Conservation (phyloP, 2,113 vertebrate species). For the Tiliqua scincoides region DNA sequence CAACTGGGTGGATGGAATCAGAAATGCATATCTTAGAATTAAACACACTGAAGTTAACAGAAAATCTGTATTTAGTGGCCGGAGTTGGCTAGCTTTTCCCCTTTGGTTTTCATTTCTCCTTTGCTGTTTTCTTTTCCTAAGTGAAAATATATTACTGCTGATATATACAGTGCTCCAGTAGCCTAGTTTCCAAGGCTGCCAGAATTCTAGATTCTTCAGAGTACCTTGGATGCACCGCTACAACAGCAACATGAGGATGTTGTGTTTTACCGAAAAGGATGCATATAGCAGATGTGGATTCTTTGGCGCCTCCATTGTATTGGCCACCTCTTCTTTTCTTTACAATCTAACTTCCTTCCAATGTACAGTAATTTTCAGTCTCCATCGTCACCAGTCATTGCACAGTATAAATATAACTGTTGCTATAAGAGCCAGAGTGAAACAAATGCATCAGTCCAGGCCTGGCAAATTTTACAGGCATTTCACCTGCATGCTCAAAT, state of each 20-base stretch:
- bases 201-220: conserved; percentile 34
- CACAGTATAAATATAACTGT: conserved; percentile 2
- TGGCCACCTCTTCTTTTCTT: not conserved
- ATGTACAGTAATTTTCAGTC: not conserved
- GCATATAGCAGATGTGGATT: not conserved
- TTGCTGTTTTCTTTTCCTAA: conserved; percentile 68
- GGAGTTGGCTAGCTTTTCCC: conserved; percentile 54
- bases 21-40: conserved; percentile 77
- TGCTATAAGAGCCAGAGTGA: not conserved
- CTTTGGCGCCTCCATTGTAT: conserved; percentile 10
- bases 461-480: conserved; percentile 20
- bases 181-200: conserved; percentile 43
- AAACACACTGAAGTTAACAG: conserved; percentile 74
- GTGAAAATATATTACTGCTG: conserved; percentile 61
- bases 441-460: conserved; percentile 1
- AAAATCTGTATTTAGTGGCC: conserved; percentile 74
- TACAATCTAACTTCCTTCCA: not conserved
- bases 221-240: conserved; percentile 1
- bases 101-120: conserved; percentile 68
- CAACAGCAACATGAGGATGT: not conserved
- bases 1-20: conserved; percentile 73
- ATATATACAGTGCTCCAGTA: conserved; percentile 59
- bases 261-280: conserved; percentile 31
- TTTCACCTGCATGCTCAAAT: not conserved
- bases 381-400: not conserved